Base-by-base conservation (phyloP, 2,888 invertebrate genomes). In the Epirrhoe tristata region DNA sequence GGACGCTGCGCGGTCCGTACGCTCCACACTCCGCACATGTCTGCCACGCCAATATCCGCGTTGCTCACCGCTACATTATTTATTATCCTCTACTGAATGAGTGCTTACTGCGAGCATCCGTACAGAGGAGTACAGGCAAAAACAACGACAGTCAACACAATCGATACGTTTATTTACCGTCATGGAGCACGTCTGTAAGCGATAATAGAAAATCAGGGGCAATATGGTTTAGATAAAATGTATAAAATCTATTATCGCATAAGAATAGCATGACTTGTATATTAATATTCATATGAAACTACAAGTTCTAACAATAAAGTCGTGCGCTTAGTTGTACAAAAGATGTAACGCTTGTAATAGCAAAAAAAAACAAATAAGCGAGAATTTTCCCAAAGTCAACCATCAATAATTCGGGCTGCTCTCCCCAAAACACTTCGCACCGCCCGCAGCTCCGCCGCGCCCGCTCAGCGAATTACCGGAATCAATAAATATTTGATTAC, bases 401-500 rank as follows among this genome's bases (percentile, higher is more conserved):
- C 81, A 82, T 83, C 80, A 82, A 85, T 83, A 84, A 84, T 83
- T 82, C 76, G 72, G 75, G 72, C 79, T 74, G 67, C 75, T 73
- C 77, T 78, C 76, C 73, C 76, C 77, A 78, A 72, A 64, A 64
- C 59, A 51, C 36, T 63, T 50, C 58, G 50, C 72, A 73, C 58
- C 68, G 70, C 66, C 71, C 72, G 66, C 73, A 61, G 51, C 60
- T 61, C 63, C 58, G 46, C 53, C 69, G 54, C 69, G 66, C 71
- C 76, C 74, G 72, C 74, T 83, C 81, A 76, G 79, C 79, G 81
- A 81, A 81, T 86, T 85, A 84, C 79, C 72, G 71, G 72, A 82
- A 83, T 83, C 83, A 81, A 86, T 87, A 85, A 82, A 83, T 79
- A 81, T 81, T 83, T 80, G 79, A 83, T 82, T 81, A 81, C 74